A percentile compares a stretch with the other conserved stretches of the same genome.
These are phyloP conservation scores for Matsumurasca onukii DNA, from an alignment of 1,140 invertebrate genomes.

Conservation along the genomic window DNA sequence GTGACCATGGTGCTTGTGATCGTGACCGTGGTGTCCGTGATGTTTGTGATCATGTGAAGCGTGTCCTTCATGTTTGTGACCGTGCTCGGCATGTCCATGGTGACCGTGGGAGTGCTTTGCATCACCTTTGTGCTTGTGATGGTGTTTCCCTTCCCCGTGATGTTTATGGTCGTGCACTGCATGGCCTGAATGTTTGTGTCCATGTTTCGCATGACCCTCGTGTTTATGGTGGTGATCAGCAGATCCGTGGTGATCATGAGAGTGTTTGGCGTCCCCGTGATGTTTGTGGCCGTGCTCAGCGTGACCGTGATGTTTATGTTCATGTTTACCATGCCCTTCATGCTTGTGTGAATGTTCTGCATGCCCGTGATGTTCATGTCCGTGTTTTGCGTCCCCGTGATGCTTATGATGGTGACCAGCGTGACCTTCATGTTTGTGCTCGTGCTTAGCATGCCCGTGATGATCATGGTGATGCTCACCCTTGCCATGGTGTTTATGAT, in stretches of 20 bases:
- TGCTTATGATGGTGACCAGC: conserved; percentile 18
- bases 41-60: conserved; percentile 28
- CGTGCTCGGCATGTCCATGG: conserved; percentile 23
- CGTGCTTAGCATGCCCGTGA: neutral
- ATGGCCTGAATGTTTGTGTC: conserved; percentile 20
- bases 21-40: conserved; percentile 13
- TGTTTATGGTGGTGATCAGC: conserved; percentile 9
- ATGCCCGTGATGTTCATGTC: conserved; percentile 21
- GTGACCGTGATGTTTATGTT: conserved; percentile 30
- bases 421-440: conserved; percentile 21
- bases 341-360: conserved; percentile 15
- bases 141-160: conserved; percentile 24
- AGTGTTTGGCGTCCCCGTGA: conserved; percentile 29
- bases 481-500: conserved; percentile 19
- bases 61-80: conserved; percentile 27
- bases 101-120: conserved; percentile 23
- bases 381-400: conserved; percentile 15
- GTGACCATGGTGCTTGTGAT: conserved; percentile 14
- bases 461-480: neutral
- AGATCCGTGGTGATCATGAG: conserved; percentile 22
- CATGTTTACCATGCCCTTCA: conserved; percentile 25
- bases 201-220: conserved; percentile 19
- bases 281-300: conserved; percentile 31
- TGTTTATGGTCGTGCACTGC: conserved; percentile 21
- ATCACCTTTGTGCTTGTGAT: conserved; percentile 23